phyloP scores from a whole-genome alignment of 2,888 invertebrate genomes.

The Rhogogaster chlorosoma region DNA sequence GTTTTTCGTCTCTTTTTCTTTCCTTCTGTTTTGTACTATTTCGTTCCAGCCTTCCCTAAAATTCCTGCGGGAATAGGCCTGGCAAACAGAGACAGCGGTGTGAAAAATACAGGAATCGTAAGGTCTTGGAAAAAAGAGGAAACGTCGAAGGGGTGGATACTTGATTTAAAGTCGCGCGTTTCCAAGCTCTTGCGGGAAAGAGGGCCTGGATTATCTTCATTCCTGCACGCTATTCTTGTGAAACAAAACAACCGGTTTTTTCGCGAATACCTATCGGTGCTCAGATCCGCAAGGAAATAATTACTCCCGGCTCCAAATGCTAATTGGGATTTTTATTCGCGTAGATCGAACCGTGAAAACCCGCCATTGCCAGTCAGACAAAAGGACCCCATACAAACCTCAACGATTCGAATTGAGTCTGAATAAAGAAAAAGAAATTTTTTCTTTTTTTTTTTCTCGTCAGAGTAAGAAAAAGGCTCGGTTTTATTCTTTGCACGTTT shows the following conservation, averaged over 20 bases:
- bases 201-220: neutral
- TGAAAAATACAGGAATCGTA: constrained; percentile 31
- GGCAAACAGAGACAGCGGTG: constrained; percentile 34
- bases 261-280: neutral
- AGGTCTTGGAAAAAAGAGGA: neutral
- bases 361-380: neutral
- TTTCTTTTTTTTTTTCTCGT: neutral
- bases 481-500: neutral
- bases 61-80: neutral
- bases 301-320: neutral
- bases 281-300: neutral
- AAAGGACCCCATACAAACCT: neutral
- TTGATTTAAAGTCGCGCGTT: constrained; percentile 18
- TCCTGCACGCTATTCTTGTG: neutral
- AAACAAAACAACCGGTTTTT: neutral
- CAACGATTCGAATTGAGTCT: neutral
- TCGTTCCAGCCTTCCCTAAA: neutral
- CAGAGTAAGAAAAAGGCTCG: neutral
- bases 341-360: neutral
- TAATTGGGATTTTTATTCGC: constrained; percentile 12
- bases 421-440: no score
- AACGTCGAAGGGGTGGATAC: constrained; percentile 22
- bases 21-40: neutral
- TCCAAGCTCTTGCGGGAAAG: neutral
- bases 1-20: neutral